Evolutionary conservation across 1,140 invertebrate species (phyloP).

Genomic region (Drosophila malerkotliana): DNA sequence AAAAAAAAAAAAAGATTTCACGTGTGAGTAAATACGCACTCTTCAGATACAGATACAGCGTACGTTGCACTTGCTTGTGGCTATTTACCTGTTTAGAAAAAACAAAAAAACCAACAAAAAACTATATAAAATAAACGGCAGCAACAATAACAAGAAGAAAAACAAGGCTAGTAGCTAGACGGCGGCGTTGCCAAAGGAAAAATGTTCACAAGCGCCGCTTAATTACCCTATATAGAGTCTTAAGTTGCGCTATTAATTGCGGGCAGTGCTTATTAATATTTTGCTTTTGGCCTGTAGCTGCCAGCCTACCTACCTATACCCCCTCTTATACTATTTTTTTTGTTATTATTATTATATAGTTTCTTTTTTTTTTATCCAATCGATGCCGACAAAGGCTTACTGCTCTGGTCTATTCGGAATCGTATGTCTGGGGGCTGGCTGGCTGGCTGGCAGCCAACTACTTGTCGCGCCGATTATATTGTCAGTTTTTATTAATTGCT

Average conservation of each 20-base stretch:
- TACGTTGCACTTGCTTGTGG: slow-evolving; percentile 65
- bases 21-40: slow-evolving; percentile 64
- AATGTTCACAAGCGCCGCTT: slow-evolving; percentile 82
- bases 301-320: not conserved
- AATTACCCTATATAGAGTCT: slow-evolving; percentile 82
- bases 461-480: slow-evolving; percentile 80
- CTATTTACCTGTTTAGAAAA: slow-evolving; percentile 66
- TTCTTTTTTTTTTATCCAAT: slow-evolving; percentile 35
- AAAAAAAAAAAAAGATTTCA: slow-evolving; percentile 57
- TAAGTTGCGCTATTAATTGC: slow-evolving; percentile 82
- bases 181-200: slow-evolving; percentile 74
- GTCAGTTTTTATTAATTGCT: slow-evolving; percentile 83
- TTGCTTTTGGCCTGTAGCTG: slow-evolving; percentile 60
- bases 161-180: slow-evolving; percentile 24
- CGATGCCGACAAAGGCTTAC: slow-evolving; percentile 70
- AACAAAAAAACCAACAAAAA: slow-evolving; percentile 48
- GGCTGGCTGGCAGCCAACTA: slow-evolving; percentile 75
- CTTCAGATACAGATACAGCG: slow-evolving; percentile 47
- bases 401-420: slow-evolving; percentile 14
- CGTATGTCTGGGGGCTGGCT: slow-evolving; percentile 68
- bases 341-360: slow-evolving; percentile 2
- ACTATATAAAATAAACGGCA: slow-evolving; percentile 38
- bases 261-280: slow-evolving; percentile 82
- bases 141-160: slow-evolving; percentile 29
- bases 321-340: slow-evolving; percentile 1